These are phyloP conservation scores for Bovichtus diacanthus DNA, from an alignment of 2,797 vertebrate species.

Conservation along the genomic window DNA sequence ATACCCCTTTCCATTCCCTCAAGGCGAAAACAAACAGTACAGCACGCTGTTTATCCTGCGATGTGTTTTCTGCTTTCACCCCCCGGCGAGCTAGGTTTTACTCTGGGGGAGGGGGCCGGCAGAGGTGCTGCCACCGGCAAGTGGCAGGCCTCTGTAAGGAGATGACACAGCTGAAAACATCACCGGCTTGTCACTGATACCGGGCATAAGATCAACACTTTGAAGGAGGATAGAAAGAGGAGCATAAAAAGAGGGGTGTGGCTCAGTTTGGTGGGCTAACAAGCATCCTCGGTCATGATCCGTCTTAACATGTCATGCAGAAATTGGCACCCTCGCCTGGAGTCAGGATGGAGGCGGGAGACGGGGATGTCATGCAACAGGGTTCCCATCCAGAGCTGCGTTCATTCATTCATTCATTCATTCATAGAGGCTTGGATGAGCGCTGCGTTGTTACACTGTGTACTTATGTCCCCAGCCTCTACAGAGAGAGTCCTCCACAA, in stretches of 20 bases:
- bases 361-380: slow-evolving; percentile 44
- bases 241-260: slow-evolving; percentile 62
- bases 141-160: slow-evolving; percentile 51
- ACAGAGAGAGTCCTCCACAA: slow-evolving; percentile 28
- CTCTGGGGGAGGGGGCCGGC: slow-evolving; percentile 12
- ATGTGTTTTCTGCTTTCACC: slow-evolving; percentile 16
- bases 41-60: slow-evolving; percentile 40
- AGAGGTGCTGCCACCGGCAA: slow-evolving; percentile 45
- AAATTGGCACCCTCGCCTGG: neutral
- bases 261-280: slow-evolving; percentile 41
- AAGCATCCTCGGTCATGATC: slow-evolving; percentile 7
- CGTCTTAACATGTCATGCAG: slow-evolving; percentile 14
- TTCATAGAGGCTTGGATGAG: slow-evolving; percentile 21
- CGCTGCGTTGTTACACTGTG: slow-evolving; percentile 36
- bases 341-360: slow-evolving; percentile 21
- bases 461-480: slow-evolving; percentile 39
- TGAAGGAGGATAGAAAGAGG: neutral
- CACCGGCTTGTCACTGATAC: slow-evolving; percentile 3
- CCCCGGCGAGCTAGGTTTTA: slow-evolving; percentile 13
- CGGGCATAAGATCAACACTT: neutral
- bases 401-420: slow-evolving; percentile 14
- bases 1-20: slow-evolving; percentile 36
- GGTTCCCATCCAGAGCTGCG: slow-evolving; percentile 6
- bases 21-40: slow-evolving; percentile 61
- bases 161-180: slow-evolving; percentile 63